phyloP scores from a whole-genome alignment of 2,888 invertebrate genomes.

The Torymus aiolomorphi region DNA sequence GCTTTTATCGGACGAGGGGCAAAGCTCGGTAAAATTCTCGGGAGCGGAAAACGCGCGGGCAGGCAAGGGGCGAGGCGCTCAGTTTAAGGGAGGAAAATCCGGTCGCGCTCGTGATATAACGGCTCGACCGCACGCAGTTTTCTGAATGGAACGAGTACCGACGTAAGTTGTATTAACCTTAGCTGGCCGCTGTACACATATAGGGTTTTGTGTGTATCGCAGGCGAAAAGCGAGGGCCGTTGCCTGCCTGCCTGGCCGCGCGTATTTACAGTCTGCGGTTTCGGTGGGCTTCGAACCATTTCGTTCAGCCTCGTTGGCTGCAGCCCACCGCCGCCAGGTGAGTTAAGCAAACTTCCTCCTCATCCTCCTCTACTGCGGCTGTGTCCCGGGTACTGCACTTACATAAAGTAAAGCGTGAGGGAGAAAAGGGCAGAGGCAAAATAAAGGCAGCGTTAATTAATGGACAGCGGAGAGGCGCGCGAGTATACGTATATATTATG shows the following conservation, averaged over 20 bases:
- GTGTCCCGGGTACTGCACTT: slow-evolving; percentile 13
- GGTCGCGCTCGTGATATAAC: slow-evolving; percentile 18
- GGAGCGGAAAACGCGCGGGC: neutral
- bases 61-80: neutral
- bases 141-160: slow-evolving; percentile 13
- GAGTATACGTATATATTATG: too few species aligned
- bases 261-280: slow-evolving; percentile 54
- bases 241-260: neutral
- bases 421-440: neutral
- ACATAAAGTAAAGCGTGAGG: slow-evolving; percentile 25
- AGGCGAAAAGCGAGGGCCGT: slow-evolving; percentile 6
- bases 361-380: neutral
- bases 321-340: slow-evolving; percentile 25
- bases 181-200: neutral
- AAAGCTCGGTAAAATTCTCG: neutral
- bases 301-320: slow-evolving; percentile 46
- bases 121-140: slow-evolving; percentile 33
- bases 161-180: slow-evolving; percentile 37
- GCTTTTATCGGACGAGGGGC: slow-evolving; percentile 11
- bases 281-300: slow-evolving; percentile 43
- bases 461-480: neutral
- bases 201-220: slow-evolving; percentile 28
- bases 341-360: slow-evolving; percentile 36
- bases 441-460: slow-evolving; percentile 36
- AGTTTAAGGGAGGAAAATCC: slow-evolving; percentile 32